phyloP scores from a whole-genome alignment of 92 coral and sea anemone genomes.

The Actinernus sp. region DNA sequence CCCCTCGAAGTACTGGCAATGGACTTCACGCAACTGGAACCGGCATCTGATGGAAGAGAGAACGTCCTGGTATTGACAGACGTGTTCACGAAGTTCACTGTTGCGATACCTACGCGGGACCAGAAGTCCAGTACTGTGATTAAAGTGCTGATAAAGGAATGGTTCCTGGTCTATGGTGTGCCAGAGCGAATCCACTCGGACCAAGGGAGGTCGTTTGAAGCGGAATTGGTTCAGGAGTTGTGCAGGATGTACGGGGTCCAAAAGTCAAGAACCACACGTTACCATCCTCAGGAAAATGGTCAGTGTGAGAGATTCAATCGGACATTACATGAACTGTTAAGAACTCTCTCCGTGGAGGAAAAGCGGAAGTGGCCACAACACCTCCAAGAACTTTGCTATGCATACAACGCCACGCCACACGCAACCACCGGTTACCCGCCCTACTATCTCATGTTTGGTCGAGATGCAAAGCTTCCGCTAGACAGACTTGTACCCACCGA shows the following conservation, averaged over 20 bases:
- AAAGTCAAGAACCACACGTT: slow-evolving; percentile 68
- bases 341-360: slow-evolving; percentile 63
- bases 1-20: slow-evolving; percentile 58
- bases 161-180: slow-evolving; percentile 51
- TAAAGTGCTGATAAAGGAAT: slow-evolving; percentile 21
- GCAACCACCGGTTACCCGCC: slow-evolving; percentile 67
- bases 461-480: slow-evolving; percentile 43
- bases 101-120: slow-evolving; percentile 17
- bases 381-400: slow-evolving; percentile 66
- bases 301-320: slow-evolving; percentile 72
- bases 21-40: slow-evolving; percentile 44
- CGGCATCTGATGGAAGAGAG: slow-evolving; percentile 27
- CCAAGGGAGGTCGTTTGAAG: slow-evolving; percentile 63
- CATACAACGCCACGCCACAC: slow-evolving; percentile 77
- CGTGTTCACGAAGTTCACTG: slow-evolving; percentile 24
- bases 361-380: too few species aligned
- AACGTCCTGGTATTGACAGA: slow-evolving; percentile 24
- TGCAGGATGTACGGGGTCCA: slow-evolving; percentile 39
- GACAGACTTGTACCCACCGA: slow-evolving; percentile 30
- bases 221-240: slow-evolving; percentile 47
- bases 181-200: slow-evolving; percentile 66
- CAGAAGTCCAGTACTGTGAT: slow-evolving; percentile 45
- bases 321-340: slow-evolving; percentile 61
- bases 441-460: slow-evolving; percentile 63
- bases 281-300: slow-evolving; percentile 70